These are phyloP conservation scores for Anguilla marmorata DNA, from an alignment of 2,797 vertebrate genomes.

Conservation along the genomic window DNA sequence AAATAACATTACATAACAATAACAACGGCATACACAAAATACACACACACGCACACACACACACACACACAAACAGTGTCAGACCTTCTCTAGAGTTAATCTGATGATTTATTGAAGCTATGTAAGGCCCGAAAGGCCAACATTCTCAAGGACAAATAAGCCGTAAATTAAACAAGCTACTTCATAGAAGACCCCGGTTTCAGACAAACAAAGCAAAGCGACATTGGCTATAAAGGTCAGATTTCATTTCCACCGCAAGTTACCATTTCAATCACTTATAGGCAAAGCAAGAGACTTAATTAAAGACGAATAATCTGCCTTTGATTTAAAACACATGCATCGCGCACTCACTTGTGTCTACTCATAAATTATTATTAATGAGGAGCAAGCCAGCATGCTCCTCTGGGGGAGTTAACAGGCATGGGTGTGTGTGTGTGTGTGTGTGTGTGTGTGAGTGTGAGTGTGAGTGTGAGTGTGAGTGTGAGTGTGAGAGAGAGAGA, in stretches of 20 bases:
- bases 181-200: neutral
- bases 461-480: neutral
- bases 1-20: too few species aligned
- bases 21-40: too few species aligned
- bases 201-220: neutral
- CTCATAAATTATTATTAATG: neutral
- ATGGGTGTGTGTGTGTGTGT: neutral
- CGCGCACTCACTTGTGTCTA: neutral
- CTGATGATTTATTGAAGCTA: neutral
- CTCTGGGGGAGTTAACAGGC: neutral
- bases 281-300: neutral
- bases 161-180: neutral
- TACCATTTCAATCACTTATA: neutral
- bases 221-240: neutral
- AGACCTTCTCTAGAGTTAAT: neutral
- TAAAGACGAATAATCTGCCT: neutral
- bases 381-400: neutral
- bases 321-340: conserved; percentile 12
- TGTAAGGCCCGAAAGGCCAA: neutral
- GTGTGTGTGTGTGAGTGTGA: neutral
- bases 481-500: neutral
- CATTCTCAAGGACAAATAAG: neutral
- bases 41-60: neutral
- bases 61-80: neutral
- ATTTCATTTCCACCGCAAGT: neutral